A percentile compares a stretch with the other conserved stretches of the same genome.
Conservation (phyloP, 2,888 invertebrate species). For the Alcis repandata region DNA sequence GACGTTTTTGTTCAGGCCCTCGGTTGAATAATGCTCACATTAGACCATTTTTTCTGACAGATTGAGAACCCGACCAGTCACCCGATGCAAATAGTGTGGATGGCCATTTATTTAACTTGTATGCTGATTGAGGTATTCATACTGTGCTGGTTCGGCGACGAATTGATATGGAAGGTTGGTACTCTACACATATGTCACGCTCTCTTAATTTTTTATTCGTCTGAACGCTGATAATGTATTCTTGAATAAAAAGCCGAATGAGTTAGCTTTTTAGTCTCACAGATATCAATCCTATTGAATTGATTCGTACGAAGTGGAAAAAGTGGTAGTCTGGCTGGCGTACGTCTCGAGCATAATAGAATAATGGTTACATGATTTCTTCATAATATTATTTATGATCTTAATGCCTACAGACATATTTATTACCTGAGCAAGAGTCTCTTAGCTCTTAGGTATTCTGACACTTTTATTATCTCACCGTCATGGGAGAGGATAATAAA, state of each 20-base stretch:
- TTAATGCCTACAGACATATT: constrained; percentile 24
- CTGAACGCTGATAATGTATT: constrained; percentile 39
- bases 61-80: constrained; percentile 80
- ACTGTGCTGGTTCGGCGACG: constrained; percentile 83
- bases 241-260: constrained; percentile 35
- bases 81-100: constrained; percentile 83
- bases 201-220: constrained; percentile 30
- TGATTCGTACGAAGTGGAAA: constrained; percentile 34
- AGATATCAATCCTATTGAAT: constrained; percentile 39
- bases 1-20: constrained; percentile 46
- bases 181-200: constrained; percentile 38
- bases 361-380: constrained; percentile 28
- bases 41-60: constrained; percentile 59
- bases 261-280: constrained; percentile 38
- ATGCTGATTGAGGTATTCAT: constrained; percentile 84
- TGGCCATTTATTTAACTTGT: constrained; percentile 81
- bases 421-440: constrained; percentile 27
- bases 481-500: constrained; percentile 19
- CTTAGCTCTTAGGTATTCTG: constrained; percentile 26
- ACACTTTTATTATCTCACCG: constrained; percentile 29
- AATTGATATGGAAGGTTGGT: constrained; percentile 80
- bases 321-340: constrained; percentile 23
- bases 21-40: constrained; percentile 47
- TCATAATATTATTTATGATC: constrained; percentile 26
- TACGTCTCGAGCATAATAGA: constrained; percentile 27